phyloP scores from a whole-genome alignment of 2,888 invertebrate genomes.

The Kryphioiulus occultus region DNA sequence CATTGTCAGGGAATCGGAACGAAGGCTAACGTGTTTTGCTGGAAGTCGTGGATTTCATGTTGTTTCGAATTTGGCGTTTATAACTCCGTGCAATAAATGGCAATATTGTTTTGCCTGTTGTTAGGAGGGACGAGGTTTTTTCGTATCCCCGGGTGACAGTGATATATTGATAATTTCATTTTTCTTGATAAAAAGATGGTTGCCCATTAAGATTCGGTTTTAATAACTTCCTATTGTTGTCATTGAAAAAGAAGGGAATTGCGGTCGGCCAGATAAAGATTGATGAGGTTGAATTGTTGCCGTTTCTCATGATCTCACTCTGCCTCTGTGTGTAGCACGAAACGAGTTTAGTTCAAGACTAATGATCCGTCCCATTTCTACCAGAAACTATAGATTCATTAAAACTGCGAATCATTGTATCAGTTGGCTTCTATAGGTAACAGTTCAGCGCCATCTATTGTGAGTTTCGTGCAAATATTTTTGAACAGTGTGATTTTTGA shows the following conservation, averaged over 20 bases:
- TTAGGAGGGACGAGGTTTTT: neutral
- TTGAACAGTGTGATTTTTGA: no score
- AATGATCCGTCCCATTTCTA: neutral
- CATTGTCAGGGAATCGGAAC: conserved; percentile 20
- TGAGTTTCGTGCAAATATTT: neutral
- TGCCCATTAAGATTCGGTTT: conserved; percentile 18
- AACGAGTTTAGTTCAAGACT: neutral
- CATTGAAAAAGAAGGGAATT: conserved; percentile 27
- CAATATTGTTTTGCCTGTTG: neutral
- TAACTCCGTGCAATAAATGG: neutral
- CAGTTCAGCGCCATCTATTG: no score
- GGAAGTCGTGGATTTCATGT: neutral
- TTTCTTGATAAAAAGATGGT: conserved; percentile 18
- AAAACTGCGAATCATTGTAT: neutral
- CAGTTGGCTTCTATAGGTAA: neutral
- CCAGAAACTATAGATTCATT: neutral
- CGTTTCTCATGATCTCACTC: neutral
- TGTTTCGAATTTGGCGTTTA: neutral
- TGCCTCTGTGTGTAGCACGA: neutral
- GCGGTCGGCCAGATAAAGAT: conserved; percentile 27
- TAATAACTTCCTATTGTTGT: conserved; percentile 31
- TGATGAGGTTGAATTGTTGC: conserved; percentile 20
- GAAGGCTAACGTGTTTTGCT: neutral
- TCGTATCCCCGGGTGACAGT: neutral
- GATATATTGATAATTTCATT: conserved; percentile 31